Conservation (phyloP, 2,113 vertebrate species). For the Mastomys coucha region DNA sequence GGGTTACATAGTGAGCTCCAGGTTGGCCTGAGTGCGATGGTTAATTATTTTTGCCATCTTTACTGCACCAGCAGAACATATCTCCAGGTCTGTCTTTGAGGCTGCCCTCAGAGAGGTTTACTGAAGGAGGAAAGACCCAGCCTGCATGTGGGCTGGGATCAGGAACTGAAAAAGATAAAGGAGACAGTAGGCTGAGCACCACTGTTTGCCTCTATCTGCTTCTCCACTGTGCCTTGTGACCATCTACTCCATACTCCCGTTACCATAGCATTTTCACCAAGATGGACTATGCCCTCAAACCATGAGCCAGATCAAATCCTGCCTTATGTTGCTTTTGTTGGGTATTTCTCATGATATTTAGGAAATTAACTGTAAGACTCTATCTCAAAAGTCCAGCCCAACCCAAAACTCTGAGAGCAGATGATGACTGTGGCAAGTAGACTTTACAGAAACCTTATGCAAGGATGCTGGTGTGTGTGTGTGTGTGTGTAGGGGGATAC, state of each 20-base stretch:
- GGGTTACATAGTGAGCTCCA: not conserved
- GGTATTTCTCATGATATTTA: not conserved
- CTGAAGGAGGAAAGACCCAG: not conserved
- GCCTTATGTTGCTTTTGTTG: not conserved
- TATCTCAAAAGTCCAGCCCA: not conserved
- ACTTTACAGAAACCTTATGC: not conserved
- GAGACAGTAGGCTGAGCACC: not conserved
- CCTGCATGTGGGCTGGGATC: not conserved
- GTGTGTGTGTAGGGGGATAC: not conserved
- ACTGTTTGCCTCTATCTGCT: not conserved
- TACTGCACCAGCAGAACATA: not conserved
- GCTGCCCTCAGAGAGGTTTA: not conserved
- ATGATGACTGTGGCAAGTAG: not conserved
- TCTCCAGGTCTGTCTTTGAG: not conserved
- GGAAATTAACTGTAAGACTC: not conserved
- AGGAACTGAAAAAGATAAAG: too few relatives aligned
- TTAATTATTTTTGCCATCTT: not conserved
- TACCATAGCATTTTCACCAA: not conserved
- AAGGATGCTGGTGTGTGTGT: not conserved
- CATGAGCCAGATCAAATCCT: not conserved
- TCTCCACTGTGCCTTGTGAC: not conserved
- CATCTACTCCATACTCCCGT: too few relatives aligned
- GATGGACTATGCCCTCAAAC: not conserved
- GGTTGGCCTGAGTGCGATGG: not conserved
- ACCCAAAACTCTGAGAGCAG: not conserved